Evolutionary conservation across 2,888 invertebrate species (phyloP).

Genomic region (Busseola fusca): DNA sequence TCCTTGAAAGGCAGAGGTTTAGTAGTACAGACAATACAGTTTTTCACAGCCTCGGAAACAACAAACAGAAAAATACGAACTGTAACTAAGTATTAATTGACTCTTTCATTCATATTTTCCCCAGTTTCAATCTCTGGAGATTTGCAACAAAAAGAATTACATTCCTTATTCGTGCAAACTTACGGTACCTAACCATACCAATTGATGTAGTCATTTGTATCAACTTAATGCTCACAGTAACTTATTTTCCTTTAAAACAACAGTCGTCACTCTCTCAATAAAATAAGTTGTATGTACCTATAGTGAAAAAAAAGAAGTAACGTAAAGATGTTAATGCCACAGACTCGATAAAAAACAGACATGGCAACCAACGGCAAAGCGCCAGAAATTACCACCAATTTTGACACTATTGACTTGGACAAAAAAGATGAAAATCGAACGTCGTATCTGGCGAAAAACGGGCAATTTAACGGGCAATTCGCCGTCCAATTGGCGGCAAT

Average conservation of each 20-base stretch:
- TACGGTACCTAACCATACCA: too few relatives aligned
- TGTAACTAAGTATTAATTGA: not conserved
- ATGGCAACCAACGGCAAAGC: slow-evolving; percentile 55
- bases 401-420: slow-evolving; percentile 53
- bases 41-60: not conserved
- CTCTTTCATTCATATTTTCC: not conserved
- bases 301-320: slow-evolving; percentile 8
- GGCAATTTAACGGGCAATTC: slow-evolving; percentile 41
- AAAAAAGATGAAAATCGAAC: slow-evolving; percentile 47
- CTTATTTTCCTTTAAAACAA: slow-evolving; percentile 19
- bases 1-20: not conserved
- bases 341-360: slow-evolving; percentile 39
- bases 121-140: not conserved
- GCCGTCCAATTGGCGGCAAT: slow-evolving; percentile 24
- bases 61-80: not conserved
- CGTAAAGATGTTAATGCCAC: slow-evolving; percentile 44
- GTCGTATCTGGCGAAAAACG: slow-evolving; percentile 26
- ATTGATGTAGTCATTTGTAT: not conserved
- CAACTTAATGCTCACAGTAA: slow-evolving; percentile 9
- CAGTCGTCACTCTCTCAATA: not conserved
- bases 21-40: not conserved
- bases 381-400: slow-evolving; percentile 57
- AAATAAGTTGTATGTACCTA: slow-evolving; percentile 4
- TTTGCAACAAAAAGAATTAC: too few relatives aligned
- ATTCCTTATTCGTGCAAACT: not conserved